Conservation (phyloP, 2,113 vertebrate species). For the Marmota monax region DNA sequence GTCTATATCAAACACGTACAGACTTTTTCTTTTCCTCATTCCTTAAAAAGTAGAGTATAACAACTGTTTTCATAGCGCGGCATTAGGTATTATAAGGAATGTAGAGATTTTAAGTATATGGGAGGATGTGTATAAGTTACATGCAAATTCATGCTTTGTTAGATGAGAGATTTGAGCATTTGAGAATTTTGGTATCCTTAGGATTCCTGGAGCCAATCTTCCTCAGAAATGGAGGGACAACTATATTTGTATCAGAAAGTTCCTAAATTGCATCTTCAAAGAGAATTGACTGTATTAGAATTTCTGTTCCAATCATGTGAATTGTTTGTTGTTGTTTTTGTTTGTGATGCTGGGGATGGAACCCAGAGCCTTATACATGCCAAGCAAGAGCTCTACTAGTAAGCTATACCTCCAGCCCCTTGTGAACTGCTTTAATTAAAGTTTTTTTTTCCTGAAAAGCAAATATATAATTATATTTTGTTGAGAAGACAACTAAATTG, state of each 20-base stretch:
- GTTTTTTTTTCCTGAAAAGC: not conserved
- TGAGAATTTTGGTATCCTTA: not conserved
- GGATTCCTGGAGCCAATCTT: not conserved
- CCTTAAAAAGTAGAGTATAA: not conserved
- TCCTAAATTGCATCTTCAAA: not conserved
- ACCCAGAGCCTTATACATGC: not conserved
- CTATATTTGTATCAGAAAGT: not conserved
- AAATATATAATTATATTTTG: constrained; percentile 28
- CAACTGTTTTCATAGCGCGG: not conserved
- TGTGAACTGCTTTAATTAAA: constrained; percentile 18
- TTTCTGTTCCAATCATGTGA: not conserved
- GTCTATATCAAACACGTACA: not conserved
- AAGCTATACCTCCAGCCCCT: not conserved
- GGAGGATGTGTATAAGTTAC: not conserved
- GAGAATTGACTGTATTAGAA: not conserved
- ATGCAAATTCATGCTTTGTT: not conserved
- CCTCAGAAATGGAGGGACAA: not conserved
- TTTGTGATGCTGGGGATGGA: not conserved
- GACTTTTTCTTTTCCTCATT: not conserved
- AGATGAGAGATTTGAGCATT: not conserved
- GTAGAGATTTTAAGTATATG: not conserved
- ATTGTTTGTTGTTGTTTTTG: too few relatives aligned
- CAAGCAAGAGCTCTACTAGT: not conserved
- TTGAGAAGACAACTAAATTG: not conserved
- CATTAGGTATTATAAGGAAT: not conserved